These are phyloP conservation scores for Pelmatolapia mariae DNA, from an alignment of 2,113 vertebrate genomes.

Conservation along the genomic window DNA sequence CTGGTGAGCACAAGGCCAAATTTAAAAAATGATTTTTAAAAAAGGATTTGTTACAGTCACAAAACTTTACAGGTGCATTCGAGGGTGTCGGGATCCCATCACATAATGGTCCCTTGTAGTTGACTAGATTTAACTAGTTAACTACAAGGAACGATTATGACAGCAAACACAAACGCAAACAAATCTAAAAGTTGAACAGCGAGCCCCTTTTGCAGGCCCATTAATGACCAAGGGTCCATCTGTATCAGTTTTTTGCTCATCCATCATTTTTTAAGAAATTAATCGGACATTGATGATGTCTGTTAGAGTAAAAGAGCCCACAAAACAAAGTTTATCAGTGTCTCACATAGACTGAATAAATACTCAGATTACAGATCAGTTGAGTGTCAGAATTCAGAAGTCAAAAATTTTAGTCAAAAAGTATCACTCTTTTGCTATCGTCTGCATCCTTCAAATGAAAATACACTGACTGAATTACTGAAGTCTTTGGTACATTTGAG, in stretches of 20 bases:
- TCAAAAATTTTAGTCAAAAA: neutral
- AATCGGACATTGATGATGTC: too few species aligned
- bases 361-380: neutral
- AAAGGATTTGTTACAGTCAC: neutral
- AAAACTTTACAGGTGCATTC: neutral
- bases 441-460: neutral
- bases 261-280: neutral
- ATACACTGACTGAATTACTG: neutral
- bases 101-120: neutral
- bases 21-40: too few species aligned
- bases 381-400: neutral
- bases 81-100: neutral
- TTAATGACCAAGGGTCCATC: neutral
- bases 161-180: neutral
- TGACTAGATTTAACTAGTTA: neutral
- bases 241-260: neutral
- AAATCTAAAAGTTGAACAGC: neutral
- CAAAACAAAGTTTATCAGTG: neutral
- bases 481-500: neutral
- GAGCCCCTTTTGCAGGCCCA: neutral
- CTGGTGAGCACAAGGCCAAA: neutral
- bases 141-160: neutral
- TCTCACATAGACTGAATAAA: neutral
- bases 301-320: neutral
- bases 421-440: neutral